These are phyloP conservation scores for Plotosus lineatus DNA, from an alignment of 2,113 vertebrate species.

Conservation along the genomic window DNA sequence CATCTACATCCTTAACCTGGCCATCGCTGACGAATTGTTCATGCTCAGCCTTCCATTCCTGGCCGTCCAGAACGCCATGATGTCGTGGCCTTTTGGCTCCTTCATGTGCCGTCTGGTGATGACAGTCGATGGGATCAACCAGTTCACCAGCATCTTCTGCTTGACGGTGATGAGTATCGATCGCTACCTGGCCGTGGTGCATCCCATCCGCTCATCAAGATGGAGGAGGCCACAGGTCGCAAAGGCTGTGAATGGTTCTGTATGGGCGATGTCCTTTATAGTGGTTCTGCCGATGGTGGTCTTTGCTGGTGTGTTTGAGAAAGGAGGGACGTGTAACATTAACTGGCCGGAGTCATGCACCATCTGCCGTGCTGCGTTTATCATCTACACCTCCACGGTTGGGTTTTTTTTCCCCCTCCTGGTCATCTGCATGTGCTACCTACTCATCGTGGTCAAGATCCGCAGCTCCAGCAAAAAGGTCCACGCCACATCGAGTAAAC, in stretches of 20 bases:
- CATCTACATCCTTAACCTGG: slow-evolving; percentile 95
- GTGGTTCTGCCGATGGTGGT: slow-evolving; percentile 88
- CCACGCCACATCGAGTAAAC: slow-evolving; percentile 82
- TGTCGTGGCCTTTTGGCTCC: slow-evolving; percentile 89
- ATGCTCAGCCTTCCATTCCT: slow-evolving; percentile 93
- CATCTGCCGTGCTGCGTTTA: slow-evolving; percentile 85
- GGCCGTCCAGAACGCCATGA: slow-evolving; percentile 87
- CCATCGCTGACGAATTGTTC: slow-evolving; percentile 89
- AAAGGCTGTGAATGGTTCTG: slow-evolving; percentile 80
- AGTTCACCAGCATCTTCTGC: slow-evolving; percentile 96
- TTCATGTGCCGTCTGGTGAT: slow-evolving; percentile 88
- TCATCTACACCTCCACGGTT: slow-evolving; percentile 86
- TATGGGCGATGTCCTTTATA: slow-evolving; percentile 87
- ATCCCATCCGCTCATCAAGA: slow-evolving; percentile 85
- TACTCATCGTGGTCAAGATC: slow-evolving; percentile 90
- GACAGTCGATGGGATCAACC: slow-evolving; percentile 90
- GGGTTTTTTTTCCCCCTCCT: slow-evolving; percentile 90
- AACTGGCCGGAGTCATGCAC: slow-evolving; percentile 84
- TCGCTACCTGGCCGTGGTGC: slow-evolving; percentile 91
- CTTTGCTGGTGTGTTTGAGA: slow-evolving; percentile 82
- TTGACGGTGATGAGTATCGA: slow-evolving; percentile 95
- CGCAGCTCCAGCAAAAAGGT: slow-evolving; percentile 85
- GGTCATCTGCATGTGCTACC: slow-evolving; percentile 93
- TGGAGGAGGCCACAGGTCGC: slow-evolving; percentile 89
- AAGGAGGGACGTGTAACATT: slow-evolving; percentile 86